A percentile compares a stretch with the other conserved stretches of the same genome.
Conservation (phyloP, 2,113 vertebrate genomes). For the Myiagra hebetior region DNA sequence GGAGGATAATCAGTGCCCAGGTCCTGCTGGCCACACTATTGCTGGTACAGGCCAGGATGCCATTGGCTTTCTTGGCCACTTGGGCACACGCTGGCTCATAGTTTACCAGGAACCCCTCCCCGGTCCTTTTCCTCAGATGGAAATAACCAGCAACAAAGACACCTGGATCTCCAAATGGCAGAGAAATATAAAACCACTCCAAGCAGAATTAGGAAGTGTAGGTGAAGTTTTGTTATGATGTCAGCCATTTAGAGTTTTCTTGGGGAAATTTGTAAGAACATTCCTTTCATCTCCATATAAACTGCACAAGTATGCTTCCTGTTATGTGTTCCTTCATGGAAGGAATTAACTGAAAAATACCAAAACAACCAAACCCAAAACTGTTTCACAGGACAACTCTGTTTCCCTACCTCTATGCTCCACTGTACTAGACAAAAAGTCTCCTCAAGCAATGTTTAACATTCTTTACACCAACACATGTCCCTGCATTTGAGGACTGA, state of each 20-base stretch:
- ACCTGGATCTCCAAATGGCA: neutral
- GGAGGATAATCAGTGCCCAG: neutral
- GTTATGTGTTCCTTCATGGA: neutral
- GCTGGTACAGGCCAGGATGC: neutral
- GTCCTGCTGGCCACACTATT: neutral
- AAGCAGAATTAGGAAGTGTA: neutral
- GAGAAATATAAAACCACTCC: neutral
- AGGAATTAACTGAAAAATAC: neutral
- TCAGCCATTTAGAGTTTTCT: neutral
- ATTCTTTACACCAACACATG: neutral
- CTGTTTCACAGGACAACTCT: neutral
- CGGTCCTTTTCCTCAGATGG: neutral
- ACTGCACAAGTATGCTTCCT: neutral
- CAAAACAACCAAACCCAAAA: neutral
- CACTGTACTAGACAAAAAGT: neutral
- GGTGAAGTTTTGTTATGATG: neutral
- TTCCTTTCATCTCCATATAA: neutral
- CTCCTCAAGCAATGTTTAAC: neutral
- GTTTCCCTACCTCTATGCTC: neutral
- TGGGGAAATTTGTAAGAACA: neutral
- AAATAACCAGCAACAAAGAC: neutral
- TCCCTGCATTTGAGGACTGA: neutral
- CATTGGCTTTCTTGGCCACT: neutral
- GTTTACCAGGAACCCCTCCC: neutral
- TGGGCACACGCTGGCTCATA: neutral